Conservation (phyloP, 2,888 invertebrate species). For the Metacarcinus magister region DNA sequence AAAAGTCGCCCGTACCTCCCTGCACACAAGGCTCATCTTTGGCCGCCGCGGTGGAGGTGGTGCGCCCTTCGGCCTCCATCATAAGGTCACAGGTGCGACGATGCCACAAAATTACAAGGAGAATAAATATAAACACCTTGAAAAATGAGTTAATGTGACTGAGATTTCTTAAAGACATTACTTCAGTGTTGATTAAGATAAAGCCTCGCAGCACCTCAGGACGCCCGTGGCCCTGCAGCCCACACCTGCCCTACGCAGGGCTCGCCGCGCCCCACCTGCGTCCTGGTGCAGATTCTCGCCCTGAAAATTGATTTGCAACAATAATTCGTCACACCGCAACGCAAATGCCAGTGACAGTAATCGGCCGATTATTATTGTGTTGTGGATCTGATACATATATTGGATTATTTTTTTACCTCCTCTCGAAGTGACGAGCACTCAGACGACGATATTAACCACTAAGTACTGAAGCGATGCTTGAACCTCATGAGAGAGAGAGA, state of each 20-base stretch:
- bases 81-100: conserved; percentile 71
- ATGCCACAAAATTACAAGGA: conserved; percentile 73
- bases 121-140: conserved; percentile 69
- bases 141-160: conserved; percentile 69
- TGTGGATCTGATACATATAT: conserved; percentile 12
- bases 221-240: background rate
- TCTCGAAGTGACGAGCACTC: background rate
- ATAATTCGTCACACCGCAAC: conserved; percentile 60
- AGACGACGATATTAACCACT: background rate
- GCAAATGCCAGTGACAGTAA: conserved; percentile 71
- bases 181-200: conserved; percentile 33
- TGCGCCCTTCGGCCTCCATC: conserved; percentile 54
- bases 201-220: background rate
- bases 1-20: background rate
- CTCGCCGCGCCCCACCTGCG: background rate
- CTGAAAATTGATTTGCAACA: conserved; percentile 67
- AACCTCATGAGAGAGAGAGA: background rate
- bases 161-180: conserved; percentile 47
- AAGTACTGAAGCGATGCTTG: background rate
- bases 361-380: conserved; percentile 65
- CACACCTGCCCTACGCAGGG: background rate
- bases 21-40: conserved; percentile 6
- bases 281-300: background rate
- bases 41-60: background rate
- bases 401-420: conserved; percentile 51